Percentiles rank a stretch among this genome's conserved stretches.
phyloP scores from a whole-genome alignment of 2,113 vertebrate genomes.

The Rostratula benghalensis region DNA sequence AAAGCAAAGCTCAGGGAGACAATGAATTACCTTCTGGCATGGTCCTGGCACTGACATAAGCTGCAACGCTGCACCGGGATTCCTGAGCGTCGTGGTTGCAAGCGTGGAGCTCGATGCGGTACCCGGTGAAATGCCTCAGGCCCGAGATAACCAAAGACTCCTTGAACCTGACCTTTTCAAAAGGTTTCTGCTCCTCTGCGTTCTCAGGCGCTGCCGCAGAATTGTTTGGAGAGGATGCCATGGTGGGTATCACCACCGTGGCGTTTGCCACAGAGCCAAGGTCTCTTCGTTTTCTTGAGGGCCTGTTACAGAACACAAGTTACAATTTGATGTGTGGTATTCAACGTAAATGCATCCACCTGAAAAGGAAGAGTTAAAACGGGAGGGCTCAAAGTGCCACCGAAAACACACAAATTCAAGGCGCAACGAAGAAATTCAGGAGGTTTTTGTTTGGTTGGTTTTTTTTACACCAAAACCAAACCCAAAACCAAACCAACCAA shows the following conservation, averaged over 20 bases:
- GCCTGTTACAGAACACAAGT: constrained; percentile 63
- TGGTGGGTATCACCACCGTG: constrained; percentile 71
- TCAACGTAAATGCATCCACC: rapidly evolving
- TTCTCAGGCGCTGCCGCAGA: constrained; percentile 65
- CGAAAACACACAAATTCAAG: neutral
- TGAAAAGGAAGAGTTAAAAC: neutral
- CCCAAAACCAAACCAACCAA: no score
- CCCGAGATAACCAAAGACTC: constrained; percentile 91
- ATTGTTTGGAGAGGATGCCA: constrained; percentile 44
- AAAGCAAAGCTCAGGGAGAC: neutral
- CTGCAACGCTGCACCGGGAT: constrained; percentile 84
- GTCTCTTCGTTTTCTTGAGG: constrained; percentile 85
- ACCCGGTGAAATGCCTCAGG: constrained; percentile 93
- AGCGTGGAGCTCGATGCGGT: constrained; percentile 95
- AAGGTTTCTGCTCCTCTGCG: constrained; percentile 75
- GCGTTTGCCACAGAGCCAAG: constrained; percentile 78
- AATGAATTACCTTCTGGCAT: constrained; percentile 89
- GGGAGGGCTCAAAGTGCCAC: neutral
- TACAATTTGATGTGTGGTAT: rapidly evolving
- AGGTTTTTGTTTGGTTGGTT: neutral
- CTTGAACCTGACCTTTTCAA: constrained; percentile 82
- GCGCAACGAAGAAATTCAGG: neutral
- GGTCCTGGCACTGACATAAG: constrained; percentile 91
- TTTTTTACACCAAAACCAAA: no score
- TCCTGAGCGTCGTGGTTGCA: constrained; percentile 86